Conservation (phyloP, 2,113 vertebrate species). For the Oreochromis tanganicae region DNA sequence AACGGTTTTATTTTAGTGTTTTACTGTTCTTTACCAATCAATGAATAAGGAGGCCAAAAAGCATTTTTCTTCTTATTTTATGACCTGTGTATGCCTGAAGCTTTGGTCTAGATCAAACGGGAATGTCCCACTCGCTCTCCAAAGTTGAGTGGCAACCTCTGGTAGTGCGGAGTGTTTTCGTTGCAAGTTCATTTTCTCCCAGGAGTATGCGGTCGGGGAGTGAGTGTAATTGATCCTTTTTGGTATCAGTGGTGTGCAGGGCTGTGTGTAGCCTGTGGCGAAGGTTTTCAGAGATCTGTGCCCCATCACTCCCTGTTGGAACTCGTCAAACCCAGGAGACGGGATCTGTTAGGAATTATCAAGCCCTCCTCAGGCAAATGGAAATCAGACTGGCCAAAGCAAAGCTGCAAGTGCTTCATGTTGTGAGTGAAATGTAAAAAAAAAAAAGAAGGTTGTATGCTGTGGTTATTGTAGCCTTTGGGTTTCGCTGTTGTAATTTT, state of each 20-base stretch:
- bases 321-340: conserved; percentile 59
- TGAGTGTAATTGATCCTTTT: conserved; percentile 57
- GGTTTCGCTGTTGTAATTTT: conserved; percentile 32
- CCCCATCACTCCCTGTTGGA: conserved; percentile 59
- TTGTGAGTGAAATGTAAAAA: conserved; percentile 29
- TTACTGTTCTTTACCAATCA: background rate
- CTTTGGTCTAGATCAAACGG: background rate
- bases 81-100: background rate
- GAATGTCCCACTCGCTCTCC: conserved; percentile 17
- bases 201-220: conserved; percentile 45
- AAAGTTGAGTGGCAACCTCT: conserved; percentile 49
- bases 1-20: background rate
- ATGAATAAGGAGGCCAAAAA: background rate
- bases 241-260: conserved; percentile 56
- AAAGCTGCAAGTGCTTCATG: conserved; percentile 39
- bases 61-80: background rate
- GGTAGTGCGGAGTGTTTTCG: conserved; percentile 46
- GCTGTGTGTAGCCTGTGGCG: conserved; percentile 54
- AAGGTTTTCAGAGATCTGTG: conserved; percentile 51
- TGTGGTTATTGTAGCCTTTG: conserved; percentile 29
- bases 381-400: conserved; percentile 54
- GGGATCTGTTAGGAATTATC: conserved; percentile 66
- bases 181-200: conserved; percentile 59
- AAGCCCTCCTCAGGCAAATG: conserved; percentile 55
- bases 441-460: background rate